phyloP scores from a whole-genome alignment of 2,888 invertebrate species.

The Dasysyrphus albostriatus region DNA sequence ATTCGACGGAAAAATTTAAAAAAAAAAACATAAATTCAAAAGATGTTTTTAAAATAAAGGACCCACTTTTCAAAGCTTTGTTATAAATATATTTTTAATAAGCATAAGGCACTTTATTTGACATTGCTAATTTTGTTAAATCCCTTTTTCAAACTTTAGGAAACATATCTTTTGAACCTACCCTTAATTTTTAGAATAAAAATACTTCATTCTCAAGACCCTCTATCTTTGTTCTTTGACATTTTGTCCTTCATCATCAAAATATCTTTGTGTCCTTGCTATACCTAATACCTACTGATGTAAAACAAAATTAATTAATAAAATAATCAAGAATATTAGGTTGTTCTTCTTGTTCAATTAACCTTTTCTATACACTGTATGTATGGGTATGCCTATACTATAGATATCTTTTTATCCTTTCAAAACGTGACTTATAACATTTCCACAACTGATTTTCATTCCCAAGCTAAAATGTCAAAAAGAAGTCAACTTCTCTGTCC shows the following conservation, averaged over 20 bases:
- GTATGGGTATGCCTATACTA: too few species aligned
- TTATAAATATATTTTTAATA: too few species aligned
- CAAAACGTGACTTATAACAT: constrained; percentile 21
- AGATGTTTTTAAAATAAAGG: too few species aligned
- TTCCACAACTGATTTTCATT: not conserved
- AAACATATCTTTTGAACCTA: too few species aligned
- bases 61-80: too few species aligned
- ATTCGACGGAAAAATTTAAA: too few species aligned
- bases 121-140: too few species aligned
- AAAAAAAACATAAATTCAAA: too few species aligned
- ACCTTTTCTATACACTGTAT: constrained; percentile 52
- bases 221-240: not conserved
- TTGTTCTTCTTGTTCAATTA: constrained; percentile 64
- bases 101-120: too few species aligned
- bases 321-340: constrained; percentile 69
- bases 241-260: constrained; percentile 3
- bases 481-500: constrained; percentile 62
- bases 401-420: constrained; percentile 9
- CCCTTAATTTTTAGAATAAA: too few species aligned
- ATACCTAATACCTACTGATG: not conserved
- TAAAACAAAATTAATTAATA: constrained; percentile 68
- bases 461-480: constrained; percentile 40
- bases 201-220: not conserved
- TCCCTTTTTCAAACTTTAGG: too few species aligned
- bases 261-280: constrained; percentile 22